Evolutionary conservation across 2,797 vertebrate genomes (phyloP).

Genomic region (Danio albolineatus): DNA sequence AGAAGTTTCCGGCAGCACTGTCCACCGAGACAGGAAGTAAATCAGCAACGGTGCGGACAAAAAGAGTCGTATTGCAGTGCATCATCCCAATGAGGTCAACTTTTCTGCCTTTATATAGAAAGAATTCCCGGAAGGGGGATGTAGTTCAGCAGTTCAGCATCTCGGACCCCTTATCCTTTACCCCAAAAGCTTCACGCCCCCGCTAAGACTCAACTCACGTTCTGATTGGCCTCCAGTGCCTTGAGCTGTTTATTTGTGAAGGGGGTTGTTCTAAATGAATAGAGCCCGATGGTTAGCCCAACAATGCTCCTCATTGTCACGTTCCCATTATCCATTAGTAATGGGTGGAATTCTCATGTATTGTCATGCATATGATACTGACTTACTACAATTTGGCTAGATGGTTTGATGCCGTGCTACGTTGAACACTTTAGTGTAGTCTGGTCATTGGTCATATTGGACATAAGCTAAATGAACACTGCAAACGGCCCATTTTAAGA

Average conservation of each 20-base stretch:
- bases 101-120: slow-evolving; percentile 42
- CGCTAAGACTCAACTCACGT: slow-evolving; percentile 36
- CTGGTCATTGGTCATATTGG: neutral
- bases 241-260: slow-evolving; percentile 63
- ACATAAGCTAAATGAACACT: neutral
- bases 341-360: slow-evolving; percentile 67
- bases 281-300: slow-evolving; percentile 70
- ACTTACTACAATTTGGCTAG: slow-evolving; percentile 66
- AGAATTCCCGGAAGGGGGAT: slow-evolving; percentile 40
- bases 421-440: slow-evolving; percentile 16
- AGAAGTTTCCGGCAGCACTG: slow-evolving; percentile 57
- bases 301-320: slow-evolving; percentile 78
- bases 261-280: slow-evolving; percentile 70
- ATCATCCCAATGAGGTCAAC: slow-evolving; percentile 45
- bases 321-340: slow-evolving; percentile 66
- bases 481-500: neutral
- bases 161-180: slow-evolving; percentile 64
- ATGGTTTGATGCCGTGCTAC: slow-evolving; percentile 54
- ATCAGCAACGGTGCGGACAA: slow-evolving; percentile 63
- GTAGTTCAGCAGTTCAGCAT: slow-evolving; percentile 43
- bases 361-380: slow-evolving; percentile 75
- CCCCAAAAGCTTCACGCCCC: slow-evolving; percentile 57
- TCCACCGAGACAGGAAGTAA: slow-evolving; percentile 59
- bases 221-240: slow-evolving; percentile 66
- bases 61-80: slow-evolving; percentile 59